phyloP scores from a whole-genome alignment of 2,113 vertebrate species.

The Pelusios castaneus region DNA sequence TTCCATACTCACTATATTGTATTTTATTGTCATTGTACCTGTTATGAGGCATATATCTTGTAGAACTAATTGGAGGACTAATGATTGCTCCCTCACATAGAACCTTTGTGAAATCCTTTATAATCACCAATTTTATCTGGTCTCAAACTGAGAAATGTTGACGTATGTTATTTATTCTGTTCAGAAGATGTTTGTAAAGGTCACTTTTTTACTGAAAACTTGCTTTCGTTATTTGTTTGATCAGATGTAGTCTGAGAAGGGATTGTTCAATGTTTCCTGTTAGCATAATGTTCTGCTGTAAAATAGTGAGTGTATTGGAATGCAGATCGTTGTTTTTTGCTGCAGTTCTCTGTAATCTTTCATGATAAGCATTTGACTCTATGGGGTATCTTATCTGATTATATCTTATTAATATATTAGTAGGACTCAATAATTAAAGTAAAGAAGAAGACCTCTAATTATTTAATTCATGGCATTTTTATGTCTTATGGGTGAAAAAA shows the following conservation, averaged over 20 bases:
- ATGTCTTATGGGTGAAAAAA: background rate
- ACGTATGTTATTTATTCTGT: background rate
- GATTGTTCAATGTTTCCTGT: background rate
- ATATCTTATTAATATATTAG: background rate
- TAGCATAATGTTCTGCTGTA: background rate
- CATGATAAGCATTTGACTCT: rapidly evolving
- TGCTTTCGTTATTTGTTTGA: background rate
- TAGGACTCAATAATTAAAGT: background rate
- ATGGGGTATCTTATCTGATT: rapidly evolving
- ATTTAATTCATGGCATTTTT: background rate
- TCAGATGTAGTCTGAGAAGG: background rate
- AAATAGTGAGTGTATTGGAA: background rate
- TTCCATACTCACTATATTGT: background rate
- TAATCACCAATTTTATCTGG: background rate
- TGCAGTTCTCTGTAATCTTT: background rate
- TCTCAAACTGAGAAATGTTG: background rate
- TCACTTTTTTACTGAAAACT: background rate
- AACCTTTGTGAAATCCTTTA: background rate
- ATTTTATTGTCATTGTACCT: background rate
- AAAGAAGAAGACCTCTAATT: background rate
- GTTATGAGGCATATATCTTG: background rate
- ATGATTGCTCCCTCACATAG: background rate
- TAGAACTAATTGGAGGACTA: background rate
- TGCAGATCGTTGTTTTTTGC: background rate
- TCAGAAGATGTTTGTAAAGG: background rate